Evolutionary conservation across 2,797 vertebrate species (phyloP).

Genomic region (Dicrostonyx torquatus): DNA sequence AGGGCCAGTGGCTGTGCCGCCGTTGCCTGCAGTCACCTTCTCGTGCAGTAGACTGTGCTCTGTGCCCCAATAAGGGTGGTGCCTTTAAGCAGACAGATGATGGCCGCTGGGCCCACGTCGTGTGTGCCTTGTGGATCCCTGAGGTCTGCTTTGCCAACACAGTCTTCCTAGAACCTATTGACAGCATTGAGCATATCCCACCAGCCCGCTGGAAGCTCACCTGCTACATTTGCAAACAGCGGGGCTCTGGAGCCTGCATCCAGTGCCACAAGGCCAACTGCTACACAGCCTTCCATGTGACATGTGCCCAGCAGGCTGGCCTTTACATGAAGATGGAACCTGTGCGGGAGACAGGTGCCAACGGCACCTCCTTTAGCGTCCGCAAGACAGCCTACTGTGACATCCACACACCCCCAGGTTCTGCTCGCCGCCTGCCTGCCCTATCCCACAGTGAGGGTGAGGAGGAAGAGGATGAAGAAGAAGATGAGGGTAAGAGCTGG

Average conservation of each 20-base stretch:
- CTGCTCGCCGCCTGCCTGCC: conserved; percentile 89
- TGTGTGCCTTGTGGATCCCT: conserved; percentile 99
- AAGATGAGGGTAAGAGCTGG: conserved; percentile 97
- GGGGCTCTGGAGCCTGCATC: conserved; percentile 97
- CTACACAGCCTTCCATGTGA: conserved; percentile 99
- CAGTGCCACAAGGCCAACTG: conserved; percentile 99
- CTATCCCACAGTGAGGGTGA: conserved; percentile 96
- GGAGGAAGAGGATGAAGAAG: conserved; percentile 94
- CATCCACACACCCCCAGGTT: conserved; percentile 97
- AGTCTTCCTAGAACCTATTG: conserved; percentile 98
- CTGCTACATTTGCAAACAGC: conserved; percentile 99
- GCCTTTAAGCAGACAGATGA: conserved; percentile 99
- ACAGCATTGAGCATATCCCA: conserved; percentile 99
- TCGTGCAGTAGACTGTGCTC: conserved; percentile 97
- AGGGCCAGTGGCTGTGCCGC: conserved; percentile 98
- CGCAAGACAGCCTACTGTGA: conserved; percentile 99
- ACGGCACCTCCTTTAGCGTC: conserved; percentile 98
- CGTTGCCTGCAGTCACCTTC: conserved; percentile 98
- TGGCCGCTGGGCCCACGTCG: conserved; percentile 98
- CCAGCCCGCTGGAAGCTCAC: conserved; percentile 99
- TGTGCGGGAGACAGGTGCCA: conserved; percentile 96
- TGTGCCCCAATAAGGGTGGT: conserved; percentile 99
- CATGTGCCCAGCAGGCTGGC: conserved; percentile 98
- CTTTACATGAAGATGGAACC: conserved; percentile 99
- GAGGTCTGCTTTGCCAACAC: conserved; percentile 99